Conservation (phyloP, 2,888 invertebrate species). For the Cabera pusaria region DNA sequence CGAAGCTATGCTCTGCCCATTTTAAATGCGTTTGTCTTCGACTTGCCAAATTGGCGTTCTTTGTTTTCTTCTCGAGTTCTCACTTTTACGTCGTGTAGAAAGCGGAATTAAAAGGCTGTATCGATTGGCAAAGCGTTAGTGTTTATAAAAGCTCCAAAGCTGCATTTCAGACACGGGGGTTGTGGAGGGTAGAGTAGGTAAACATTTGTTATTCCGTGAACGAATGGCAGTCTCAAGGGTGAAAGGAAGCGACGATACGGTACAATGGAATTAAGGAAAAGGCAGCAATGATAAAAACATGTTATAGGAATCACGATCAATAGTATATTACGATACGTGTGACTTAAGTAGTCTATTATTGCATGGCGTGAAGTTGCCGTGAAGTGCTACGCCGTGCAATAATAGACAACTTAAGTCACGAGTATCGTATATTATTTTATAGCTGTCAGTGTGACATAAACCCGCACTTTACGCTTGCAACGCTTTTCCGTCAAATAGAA, state of each 20-base stretch:
- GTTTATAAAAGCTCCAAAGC: slow-evolving; percentile 40
- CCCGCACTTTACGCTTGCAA: no score
- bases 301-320: no score
- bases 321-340: no score
- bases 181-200: slow-evolving; percentile 56
- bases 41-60: slow-evolving; percentile 79
- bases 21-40: slow-evolving; percentile 83
- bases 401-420: no score
- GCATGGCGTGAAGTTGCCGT: no score
- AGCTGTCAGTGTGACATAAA: no score
- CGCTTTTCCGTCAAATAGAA: no score
- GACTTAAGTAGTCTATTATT: no score
- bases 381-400: no score
- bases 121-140: slow-evolving; percentile 42
- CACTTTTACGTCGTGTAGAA: slow-evolving; percentile 54
- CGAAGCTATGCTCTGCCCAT: slow-evolving; percentile 80
- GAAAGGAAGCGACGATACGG: slow-evolving; percentile 36
- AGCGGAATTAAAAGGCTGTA: slow-evolving; percentile 41
- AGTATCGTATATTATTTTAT: no score
- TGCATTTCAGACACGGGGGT: slow-evolving; percentile 49
- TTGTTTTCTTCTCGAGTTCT: slow-evolving; percentile 70
- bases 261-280: slow-evolving; percentile 34
- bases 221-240: slow-evolving; percentile 44
- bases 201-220: slow-evolving; percentile 67
- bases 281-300: no score